Base-by-base conservation (phyloP, 1,140 invertebrate genomes). In the Piezodorus guildinii region DNA sequence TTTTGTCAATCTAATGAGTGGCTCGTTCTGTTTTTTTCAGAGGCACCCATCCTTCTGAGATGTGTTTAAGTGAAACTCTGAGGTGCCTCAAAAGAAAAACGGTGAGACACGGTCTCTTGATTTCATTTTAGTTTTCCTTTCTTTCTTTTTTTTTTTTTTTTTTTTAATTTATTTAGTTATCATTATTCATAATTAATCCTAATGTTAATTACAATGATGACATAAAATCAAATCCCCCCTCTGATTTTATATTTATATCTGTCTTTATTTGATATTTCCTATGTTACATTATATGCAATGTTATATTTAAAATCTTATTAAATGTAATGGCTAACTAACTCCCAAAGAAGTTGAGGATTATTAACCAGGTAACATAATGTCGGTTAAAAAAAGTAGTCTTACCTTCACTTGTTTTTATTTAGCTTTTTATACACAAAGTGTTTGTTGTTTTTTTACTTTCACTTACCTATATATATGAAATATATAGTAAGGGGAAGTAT, bases 1-100 rank as follows among this genome's bases (percentile, higher is more conserved):
- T 62, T 25, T 62, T 62, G 60, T 62, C 60, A 65, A 65, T 64
- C 63, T 65, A 65, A 65, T 58, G 19, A 39, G 27, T 65, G 63
- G 63, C 51, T 39, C 34, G 34, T 39, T 65, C 58, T 56, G 44
- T 60, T 60, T 65, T 65, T 65, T 65, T 45, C 63, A 65, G 63
- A 65, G 63, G 63, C 63, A 65, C 63, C 63, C 30, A 34, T 30
- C 46, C 25, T 14, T 34, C 45, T 52, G 63, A 45, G 30, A 43
- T 64, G 54, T 60, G 54, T 60, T 51, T 30, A 49, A 43, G 44
- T 65, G 58, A 58, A 58, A 56, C 39, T 58, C 25, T 60, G 34
- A 58, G 63, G 63, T 65, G 63, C 63, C 63, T 65, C 63, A 43
- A 34, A 60, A 60, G 43, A 34, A 60, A 59, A 58, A 65, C 59